A percentile compares a stretch with the other conserved stretches of the same genome.
Conservation (phyloP, 2,888 invertebrate genomes). For the Leptopterna dolabrata region DNA sequence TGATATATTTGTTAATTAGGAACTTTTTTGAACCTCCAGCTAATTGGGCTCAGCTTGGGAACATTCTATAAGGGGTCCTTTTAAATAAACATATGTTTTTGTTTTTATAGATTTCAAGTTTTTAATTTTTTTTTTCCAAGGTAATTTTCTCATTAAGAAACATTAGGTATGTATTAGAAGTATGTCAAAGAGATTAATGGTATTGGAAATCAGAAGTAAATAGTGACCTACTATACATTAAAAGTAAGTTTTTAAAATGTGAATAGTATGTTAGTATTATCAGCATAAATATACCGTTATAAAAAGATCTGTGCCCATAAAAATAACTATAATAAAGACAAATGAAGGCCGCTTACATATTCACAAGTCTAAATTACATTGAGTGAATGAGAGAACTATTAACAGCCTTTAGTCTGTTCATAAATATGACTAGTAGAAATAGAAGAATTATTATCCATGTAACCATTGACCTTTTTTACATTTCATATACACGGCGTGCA, state of each 20-base stretch:
- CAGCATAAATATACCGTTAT: conserved; percentile 1
- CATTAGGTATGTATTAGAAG: background rate
- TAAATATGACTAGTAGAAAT: background rate
- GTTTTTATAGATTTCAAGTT: background rate
- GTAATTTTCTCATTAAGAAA: background rate
- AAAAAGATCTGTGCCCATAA: conserved; percentile 10
- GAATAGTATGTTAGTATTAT: background rate
- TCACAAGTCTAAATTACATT: background rate
- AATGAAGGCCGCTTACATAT: conserved; percentile 11
- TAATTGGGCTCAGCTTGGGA: background rate
- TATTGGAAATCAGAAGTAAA: background rate
- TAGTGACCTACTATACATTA: background rate
- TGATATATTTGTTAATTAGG: background rate
- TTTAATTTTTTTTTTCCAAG: background rate
- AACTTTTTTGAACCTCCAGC: background rate
- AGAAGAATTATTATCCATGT: background rate
- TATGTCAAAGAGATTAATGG: background rate
- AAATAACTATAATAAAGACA: conserved; percentile 3
- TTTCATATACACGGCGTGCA: background rate
- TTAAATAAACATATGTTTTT: background rate
- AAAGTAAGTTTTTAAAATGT: background rate
- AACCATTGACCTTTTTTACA: background rate
- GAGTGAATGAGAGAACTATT: background rate
- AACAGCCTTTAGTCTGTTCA: conserved; percentile 11
- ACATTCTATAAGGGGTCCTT: background rate